A percentile compares a stretch with the other conserved stretches of the same genome.
phyloP scores from a whole-genome alignment of 1,140 invertebrate genomes.

The Protaetia brevitarsis region DNA sequence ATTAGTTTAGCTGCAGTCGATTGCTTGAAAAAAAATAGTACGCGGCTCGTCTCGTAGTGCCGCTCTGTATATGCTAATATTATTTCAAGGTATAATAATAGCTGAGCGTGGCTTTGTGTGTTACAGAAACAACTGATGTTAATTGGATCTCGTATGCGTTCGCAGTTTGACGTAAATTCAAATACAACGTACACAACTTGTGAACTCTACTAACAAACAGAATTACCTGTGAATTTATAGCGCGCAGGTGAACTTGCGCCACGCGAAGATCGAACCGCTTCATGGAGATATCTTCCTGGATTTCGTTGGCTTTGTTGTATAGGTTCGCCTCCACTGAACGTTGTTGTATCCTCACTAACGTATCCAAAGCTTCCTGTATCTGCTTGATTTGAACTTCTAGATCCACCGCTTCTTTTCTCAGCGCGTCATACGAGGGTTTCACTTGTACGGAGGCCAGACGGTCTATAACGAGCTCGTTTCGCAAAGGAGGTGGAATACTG shows the following conservation, averaged over 20 bases:
- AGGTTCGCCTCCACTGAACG: conserved; percentile 81
- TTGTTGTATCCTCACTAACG: conserved; percentile 79
- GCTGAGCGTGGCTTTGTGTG: too few species aligned
- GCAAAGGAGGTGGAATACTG: conserved; percentile 63
- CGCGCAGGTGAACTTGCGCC: conserved; percentile 85
- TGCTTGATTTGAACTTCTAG: conserved; percentile 83
- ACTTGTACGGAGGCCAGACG: conserved; percentile 71
- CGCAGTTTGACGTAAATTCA: too few species aligned
- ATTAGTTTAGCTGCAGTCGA: too few species aligned
- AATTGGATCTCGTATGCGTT: conserved; percentile 29
- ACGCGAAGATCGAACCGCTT: conserved; percentile 90
- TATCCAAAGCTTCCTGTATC: conserved; percentile 80
- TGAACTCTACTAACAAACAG: too few species aligned
- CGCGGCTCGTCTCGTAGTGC: too few species aligned
- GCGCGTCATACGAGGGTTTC: conserved; percentile 70
- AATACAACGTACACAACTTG: too few species aligned
- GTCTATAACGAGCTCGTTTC: conserved; percentile 81
- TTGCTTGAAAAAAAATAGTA: too few species aligned
- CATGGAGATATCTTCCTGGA: conserved; percentile 92
- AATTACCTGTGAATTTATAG: conserved; percentile 82
- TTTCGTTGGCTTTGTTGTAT: conserved; percentile 91
- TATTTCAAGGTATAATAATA: too few species aligned
- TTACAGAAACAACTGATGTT: conserved; percentile 26
- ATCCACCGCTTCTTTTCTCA: conserved; percentile 77
- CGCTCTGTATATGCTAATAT: too few species aligned